These are phyloP conservation scores for Callyntrura sp. DNA, from an alignment of 2,888 invertebrate species.

Conservation along the genomic window DNA sequence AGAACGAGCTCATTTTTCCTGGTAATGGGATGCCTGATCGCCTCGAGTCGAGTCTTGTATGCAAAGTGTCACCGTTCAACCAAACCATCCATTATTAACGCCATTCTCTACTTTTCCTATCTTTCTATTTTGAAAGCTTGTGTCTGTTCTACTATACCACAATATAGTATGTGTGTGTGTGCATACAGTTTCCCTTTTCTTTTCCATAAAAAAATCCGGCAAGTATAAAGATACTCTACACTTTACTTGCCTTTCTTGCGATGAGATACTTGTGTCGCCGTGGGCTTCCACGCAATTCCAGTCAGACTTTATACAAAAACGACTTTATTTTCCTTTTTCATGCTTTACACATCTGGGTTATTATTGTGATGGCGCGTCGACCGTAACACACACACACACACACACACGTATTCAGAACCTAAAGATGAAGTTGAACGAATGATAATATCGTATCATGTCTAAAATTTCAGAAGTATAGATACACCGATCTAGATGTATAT, in stretches of 20 bases:
- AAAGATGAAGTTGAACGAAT: background rate
- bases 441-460: background rate
- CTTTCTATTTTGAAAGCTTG: background rate
- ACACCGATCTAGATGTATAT: too few species aligned
- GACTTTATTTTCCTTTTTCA: conserved; percentile 49
- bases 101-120: conserved; percentile 55
- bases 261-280: conserved; percentile 48
- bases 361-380: background rate
- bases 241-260: conserved; percentile 1
- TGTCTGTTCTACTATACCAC: background rate
- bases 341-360: conserved; percentile 48
- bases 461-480: background rate
- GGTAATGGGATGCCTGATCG: conserved; percentile 74
- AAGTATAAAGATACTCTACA: background rate
- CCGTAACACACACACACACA: background rate
- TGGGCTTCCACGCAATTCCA: conserved; percentile 64
- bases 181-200: conserved; percentile 1
- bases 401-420: background rate
- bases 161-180: too few species aligned
- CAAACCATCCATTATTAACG: conserved; percentile 77
- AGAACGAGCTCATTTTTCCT: conserved; percentile 79
- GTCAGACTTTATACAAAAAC: conserved; percentile 55
- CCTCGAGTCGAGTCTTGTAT: conserved; percentile 75
- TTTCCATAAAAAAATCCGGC: background rate
- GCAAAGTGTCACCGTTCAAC: conserved; percentile 78